Base-by-base conservation (phyloP, 1,140 invertebrate species). In the Ceratoteleas bidentatus region DNA sequence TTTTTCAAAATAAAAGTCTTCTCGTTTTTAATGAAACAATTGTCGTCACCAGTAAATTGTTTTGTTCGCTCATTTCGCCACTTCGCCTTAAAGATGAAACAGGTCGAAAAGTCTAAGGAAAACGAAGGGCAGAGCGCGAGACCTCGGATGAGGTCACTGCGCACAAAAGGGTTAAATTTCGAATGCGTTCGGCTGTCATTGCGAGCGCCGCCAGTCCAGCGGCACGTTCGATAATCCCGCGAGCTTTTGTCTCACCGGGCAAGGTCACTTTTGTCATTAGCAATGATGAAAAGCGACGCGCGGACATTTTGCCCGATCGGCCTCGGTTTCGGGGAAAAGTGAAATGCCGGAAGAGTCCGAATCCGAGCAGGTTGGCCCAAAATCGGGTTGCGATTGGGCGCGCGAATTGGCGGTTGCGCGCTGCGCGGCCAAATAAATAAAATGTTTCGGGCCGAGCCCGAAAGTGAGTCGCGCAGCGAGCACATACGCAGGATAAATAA, bases 131-230 rank as follows among this genome's bases (percentile, higher is more conserved):
- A 24, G 24, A 24, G 24, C 24, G 24, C 24, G 24, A 24, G 24
- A 24, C 15, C 56, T 72, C 56, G 50, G 36, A 52, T 61, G 73
- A 76, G 79, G 79, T 81, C 79, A 81, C 61, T 54, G 79, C 79
- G 72, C 73, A 81, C 64, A 74, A 81, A 76, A 73, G 66, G 72
- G 79, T 76, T 81, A 76, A 81, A 81, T 75, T 76, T 76, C 54
- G 62, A 66, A 72, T 72, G 66, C 60, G 66, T 81, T 81, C 72
- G 72, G 66, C 47, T 43, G 38, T 72, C 56, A 50, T 65, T 74
- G 45, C 15, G 49, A 49, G 50, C 53, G 56, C 50, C 60, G 58
- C 64, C 15, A 50, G 58, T 72, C 40, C 60, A 60, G 54, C 36
- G 45, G 36, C 53, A 34, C 80, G 80, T 62, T 82, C 74, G 47